Percentiles rank a stretch among this genome's conserved stretches.
Evolutionary conservation across 2,113 vertebrate species (phyloP).

Genomic region (Microcebus lehilahytsara): DNA sequence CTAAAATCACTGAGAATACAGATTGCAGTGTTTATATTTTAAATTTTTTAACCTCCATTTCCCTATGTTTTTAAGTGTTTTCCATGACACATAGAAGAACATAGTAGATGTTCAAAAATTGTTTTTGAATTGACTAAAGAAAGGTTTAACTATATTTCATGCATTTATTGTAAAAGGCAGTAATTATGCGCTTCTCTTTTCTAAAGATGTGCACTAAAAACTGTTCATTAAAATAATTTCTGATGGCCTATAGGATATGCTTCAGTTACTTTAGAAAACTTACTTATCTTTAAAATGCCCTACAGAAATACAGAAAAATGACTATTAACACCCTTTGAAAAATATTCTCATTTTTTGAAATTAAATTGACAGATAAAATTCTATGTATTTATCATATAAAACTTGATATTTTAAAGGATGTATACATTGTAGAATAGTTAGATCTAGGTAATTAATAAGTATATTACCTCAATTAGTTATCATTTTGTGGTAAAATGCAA

Average conservation of each 20-base stretch:
- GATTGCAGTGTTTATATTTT: not conserved
- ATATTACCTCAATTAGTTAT: not conserved
- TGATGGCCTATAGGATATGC: not conserved
- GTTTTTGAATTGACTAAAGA: not conserved
- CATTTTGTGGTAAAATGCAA: not conserved
- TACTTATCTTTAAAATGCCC: slow-evolving; percentile 19
- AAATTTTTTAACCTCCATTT: not conserved
- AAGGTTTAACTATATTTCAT: not conserved
- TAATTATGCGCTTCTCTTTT: not conserved
- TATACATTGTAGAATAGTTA: not conserved
- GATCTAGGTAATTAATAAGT: not conserved
- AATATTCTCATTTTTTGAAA: not conserved
- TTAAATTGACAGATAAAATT: not conserved
- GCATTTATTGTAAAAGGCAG: not conserved
- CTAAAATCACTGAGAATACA: not conserved
- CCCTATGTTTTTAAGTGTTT: not conserved
- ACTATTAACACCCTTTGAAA: not conserved
- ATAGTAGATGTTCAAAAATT: not conserved
- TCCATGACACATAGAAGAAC: not conserved
- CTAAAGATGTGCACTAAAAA: slow-evolving; percentile 47
- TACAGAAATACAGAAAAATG: not conserved
- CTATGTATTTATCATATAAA: not conserved
- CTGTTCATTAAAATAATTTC: slow-evolving; percentile 31
- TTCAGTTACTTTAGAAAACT: slow-evolving; percentile 30
- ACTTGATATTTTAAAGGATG: not conserved